phyloP scores from a whole-genome alignment of 2,888 invertebrate genomes.

The Platyscelio sp. region DNA sequence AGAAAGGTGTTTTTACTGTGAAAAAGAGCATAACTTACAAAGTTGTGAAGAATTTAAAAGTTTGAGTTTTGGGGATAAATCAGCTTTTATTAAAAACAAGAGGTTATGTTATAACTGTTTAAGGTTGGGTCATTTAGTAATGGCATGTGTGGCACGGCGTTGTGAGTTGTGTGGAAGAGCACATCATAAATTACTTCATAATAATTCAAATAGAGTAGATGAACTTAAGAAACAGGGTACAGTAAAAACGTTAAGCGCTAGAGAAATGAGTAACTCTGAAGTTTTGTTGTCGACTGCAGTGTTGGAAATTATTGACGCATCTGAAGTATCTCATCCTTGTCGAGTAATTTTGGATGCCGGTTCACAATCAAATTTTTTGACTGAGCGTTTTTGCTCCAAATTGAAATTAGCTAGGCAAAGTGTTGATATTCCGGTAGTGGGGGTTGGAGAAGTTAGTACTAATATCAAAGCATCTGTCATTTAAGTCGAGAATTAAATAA shows the following conservation, averaged over 20 bases:
- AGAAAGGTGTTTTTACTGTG: not conserved
- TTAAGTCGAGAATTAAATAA: too few species aligned
- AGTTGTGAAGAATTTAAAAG: slow-evolving; percentile 19
- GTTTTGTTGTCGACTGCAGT: slow-evolving; percentile 40
- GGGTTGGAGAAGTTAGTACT: slow-evolving; percentile 3
- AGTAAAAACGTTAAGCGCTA: slow-evolving; percentile 16
- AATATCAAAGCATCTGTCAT: not conserved
- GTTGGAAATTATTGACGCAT: slow-evolving; percentile 15
- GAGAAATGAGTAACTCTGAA: slow-evolving; percentile 12
- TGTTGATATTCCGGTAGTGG: slow-evolving; percentile 22
- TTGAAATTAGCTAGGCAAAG: slow-evolving; percentile 2
- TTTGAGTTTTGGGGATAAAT: slow-evolving; percentile 11
- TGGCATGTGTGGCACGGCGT: slow-evolving; percentile 12
- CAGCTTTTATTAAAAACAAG: slow-evolving; percentile 17
- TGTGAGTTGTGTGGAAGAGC: slow-evolving; percentile 27
- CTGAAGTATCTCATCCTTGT: not conserved
- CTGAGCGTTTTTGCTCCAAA: slow-evolving; percentile 1
- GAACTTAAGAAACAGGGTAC: not conserved
- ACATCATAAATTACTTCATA: slow-evolving; percentile 25
- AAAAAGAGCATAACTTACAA: not conserved
- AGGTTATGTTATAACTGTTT: slow-evolving; percentile 43
- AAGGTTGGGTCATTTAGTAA: not conserved
- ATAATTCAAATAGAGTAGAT: not conserved
- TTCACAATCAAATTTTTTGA: slow-evolving; percentile 42
- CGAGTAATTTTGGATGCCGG: slow-evolving; percentile 38